Evolutionary conservation across 1,140 invertebrate genomes (phyloP), one percentile per base, ranked within the genome.

Genomic region (Cyphomyrmex costatus): DNA sequence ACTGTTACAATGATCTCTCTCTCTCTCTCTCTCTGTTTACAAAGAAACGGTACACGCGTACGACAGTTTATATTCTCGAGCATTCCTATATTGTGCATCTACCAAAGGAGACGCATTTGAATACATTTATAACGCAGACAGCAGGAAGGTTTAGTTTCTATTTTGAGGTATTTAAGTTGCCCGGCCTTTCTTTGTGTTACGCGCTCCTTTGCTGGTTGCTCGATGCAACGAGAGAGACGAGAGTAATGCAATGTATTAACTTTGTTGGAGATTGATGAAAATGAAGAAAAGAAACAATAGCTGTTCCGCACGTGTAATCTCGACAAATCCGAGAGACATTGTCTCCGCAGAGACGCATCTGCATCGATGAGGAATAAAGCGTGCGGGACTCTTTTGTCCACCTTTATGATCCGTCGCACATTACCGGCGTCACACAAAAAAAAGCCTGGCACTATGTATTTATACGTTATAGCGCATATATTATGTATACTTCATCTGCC

Each of bases 401-500:
- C 24, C 68, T 82, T 58, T 42, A 46, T 42, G 66, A 56, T 83
- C 56, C 53, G 53, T 70, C 51, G 63, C 49, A 49, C 49, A 80
- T 79, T 66, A 68, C 30, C 51, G 33, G 51, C n/a, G 65, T 27
- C 14, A 73, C 14, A 73, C 30, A 21, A 60, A 36, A 46, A 58
- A 42, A 53, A 51, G 77, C 14, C 33, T 66, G 21, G 46, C 58
- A 60, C 33, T 85, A 60, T 21, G 70, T 74, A 73, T 88, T 88
- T 80, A 61, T 76, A 88, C 65, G n/a, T 70, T 56, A 70, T 83
- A 24, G 24, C 27, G 68, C 60, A 42, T 27, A 71, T 86, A 86
- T 77, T 49, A 78, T 86, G 51, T 65, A 77, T 78, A 85, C 60
- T 85, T 89, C 60, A 87, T 90, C 79, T 53, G 58, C 68, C 70